Percentiles rank a stretch among this genome's conserved stretches.
Conservation (phyloP, 2,113 vertebrate genomes). For the Menura novaehollandiae region DNA sequence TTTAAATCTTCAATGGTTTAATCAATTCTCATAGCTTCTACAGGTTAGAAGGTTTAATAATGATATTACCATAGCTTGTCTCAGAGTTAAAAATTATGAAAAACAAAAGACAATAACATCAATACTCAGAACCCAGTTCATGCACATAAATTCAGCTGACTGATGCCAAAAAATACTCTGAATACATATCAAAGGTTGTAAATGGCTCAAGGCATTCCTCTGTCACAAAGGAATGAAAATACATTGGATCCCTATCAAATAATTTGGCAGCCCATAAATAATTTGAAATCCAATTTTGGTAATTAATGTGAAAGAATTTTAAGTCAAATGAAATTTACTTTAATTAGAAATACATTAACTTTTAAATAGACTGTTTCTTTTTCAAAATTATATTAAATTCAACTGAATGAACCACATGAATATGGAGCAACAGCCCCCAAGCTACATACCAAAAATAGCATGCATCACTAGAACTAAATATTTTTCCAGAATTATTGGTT, state of each 20-base stretch:
- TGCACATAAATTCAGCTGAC: not conserved
- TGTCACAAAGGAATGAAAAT: constrained; percentile 23
- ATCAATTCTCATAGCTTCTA: not conserved
- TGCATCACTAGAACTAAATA: not conserved
- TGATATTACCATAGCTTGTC: not conserved
- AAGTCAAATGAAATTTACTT: not conserved
- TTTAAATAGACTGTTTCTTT: not conserved
- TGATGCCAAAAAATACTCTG: not conserved
- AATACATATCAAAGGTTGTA: constrained; percentile 13
- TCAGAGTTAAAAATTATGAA: not conserved
- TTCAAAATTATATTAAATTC: not conserved
- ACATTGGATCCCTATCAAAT: not conserved
- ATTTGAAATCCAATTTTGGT: constrained; percentile 13
- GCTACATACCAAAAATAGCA: not conserved
- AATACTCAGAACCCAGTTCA: not conserved
- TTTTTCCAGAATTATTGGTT: not conserved
- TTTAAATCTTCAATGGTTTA: not conserved
- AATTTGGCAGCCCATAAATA: not conserved
- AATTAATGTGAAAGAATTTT: constrained; percentile 11
- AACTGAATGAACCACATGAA: not conserved
- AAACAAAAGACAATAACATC: not conserved
- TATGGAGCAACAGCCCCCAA: not conserved
- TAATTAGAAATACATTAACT: constrained; percentile 11
- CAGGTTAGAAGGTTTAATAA: not conserved
- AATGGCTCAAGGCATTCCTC: not conserved